A percentile compares a stretch with the other conserved stretches of the same genome.
These are phyloP conservation scores for Axis porcinus DNA, from an alignment of 2,113 vertebrate genomes.

Conservation along the genomic window DNA sequence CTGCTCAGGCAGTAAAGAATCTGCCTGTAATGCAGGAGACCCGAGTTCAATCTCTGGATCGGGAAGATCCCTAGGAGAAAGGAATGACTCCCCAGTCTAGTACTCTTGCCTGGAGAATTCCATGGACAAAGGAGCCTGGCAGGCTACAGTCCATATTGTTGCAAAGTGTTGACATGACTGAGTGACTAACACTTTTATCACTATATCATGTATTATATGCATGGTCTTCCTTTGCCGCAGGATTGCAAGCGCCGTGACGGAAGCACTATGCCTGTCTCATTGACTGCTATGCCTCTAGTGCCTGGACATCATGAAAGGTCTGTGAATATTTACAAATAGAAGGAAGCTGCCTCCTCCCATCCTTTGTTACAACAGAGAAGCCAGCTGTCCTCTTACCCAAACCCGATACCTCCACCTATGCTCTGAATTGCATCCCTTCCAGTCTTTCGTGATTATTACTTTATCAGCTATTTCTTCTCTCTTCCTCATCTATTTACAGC, in stretches of 20 bases:
- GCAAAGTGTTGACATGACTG: not conserved
- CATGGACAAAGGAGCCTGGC: not conserved
- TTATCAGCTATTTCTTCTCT: not conserved
- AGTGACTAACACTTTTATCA: not conserved
- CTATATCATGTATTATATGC: accelerated
- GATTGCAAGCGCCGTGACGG: not conserved
- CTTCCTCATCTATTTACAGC: not conserved
- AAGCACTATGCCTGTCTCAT: not conserved
- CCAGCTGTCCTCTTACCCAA: not conserved
- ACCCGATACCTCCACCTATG: not conserved
- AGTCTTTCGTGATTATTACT: not conserved
- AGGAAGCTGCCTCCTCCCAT: not conserved
- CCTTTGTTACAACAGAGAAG: not conserved
- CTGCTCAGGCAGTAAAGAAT: not conserved
- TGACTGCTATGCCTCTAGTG: not conserved
- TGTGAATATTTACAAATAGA: not conserved
- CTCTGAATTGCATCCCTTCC: not conserved
- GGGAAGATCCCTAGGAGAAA: not conserved
- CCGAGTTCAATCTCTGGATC: not conserved
- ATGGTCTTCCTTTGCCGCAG: not conserved
- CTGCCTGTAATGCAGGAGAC: not conserved
- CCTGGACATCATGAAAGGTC: not conserved
- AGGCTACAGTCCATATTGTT: not conserved
- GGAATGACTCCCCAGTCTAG: not conserved
- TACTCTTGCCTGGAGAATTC: not conserved